These are phyloP conservation scores for Gymnothorax javanicus DNA, from an alignment of 2,797 vertebrate species.

Conservation along the genomic window DNA sequence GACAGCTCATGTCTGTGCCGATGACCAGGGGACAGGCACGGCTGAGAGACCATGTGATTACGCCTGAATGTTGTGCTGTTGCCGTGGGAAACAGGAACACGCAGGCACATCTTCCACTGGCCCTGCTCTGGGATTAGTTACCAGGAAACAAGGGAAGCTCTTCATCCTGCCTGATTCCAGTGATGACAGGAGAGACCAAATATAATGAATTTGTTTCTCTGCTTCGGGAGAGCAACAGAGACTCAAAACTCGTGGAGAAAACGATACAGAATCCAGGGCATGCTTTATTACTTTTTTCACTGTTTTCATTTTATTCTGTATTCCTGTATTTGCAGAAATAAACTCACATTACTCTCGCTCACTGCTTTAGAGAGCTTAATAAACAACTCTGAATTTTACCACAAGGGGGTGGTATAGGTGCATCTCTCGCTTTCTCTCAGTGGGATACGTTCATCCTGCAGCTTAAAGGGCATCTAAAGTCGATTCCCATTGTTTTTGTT, in stretches of 20 bases:
- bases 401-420: slow-evolving; percentile 51
- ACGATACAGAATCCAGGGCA: background rate
- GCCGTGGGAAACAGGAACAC: slow-evolving; percentile 58
- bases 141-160: background rate
- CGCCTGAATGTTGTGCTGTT: slow-evolving; percentile 54
- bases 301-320: background rate
- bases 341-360: background rate
- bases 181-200: background rate
- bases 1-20: slow-evolving; percentile 41
- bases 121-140: slow-evolving; percentile 26
- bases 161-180: background rate
- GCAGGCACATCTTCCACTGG: slow-evolving; percentile 36
- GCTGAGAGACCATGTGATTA: slow-evolving; percentile 39
- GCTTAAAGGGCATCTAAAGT: background rate
- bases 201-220: background rate
- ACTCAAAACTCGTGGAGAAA: background rate
- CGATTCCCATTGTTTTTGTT: too few relatives aligned
- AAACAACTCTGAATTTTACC: slow-evolving; percentile 34
- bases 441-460: background rate
- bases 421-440: background rate
- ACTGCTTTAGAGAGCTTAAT: background rate
- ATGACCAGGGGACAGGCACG: slow-evolving; percentile 30
- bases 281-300: background rate
- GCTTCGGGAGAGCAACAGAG: background rate
- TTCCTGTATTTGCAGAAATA: background rate